Evolutionary conservation across 2,888 invertebrate species (phyloP), one percentile per base, ranked within the genome.

Genomic region (Synanthedon vespiformis): DNA sequence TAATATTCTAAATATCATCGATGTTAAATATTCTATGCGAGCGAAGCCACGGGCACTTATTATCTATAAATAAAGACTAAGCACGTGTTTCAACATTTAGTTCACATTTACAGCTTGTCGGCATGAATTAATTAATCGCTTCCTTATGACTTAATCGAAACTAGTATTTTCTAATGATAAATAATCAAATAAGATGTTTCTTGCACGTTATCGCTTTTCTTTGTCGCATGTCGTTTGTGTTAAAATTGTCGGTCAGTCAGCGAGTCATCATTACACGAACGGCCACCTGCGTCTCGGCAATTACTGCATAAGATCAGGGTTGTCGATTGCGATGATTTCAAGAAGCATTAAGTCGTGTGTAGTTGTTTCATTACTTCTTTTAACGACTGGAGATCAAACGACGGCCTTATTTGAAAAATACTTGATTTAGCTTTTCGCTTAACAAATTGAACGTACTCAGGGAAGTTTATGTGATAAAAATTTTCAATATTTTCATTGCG

Each of bases 261-360:
- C 34, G 40, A 50, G 14, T 51, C 40, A 51, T 49, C 51, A 49
- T 48, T 5, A 44, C 13, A 5, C 13, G 44, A 44, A 6, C 41
- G 40, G 51, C 51, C 53, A 53, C 53, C 53, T 51, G 51, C 16
- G 51, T 14, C 18, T 16, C 40, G 34, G 51, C 48, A 53, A 49
- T 40, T 11, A 44, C 14, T n/a, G 14, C n/a, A n/a, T 13, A 13
- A 44, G n/a, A 13, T 44, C 44, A 44, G 44, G 44, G 44, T 44
- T 44, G 44, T 14, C 44, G 44, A 10, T 22, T 18, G 4, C 14
- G 22, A 47, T n/a, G n/a, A 51, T 51, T 51, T 51, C 16, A 34
- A 44, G 34, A 47, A 47, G 44, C 51, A 44, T 47, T 51, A 44
- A 27, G 14, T 4, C 27, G 18, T 22, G 22, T 22, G 22, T 22